Base-by-base conservation (phyloP, 2,113 vertebrate species). In the rat (Rattus norvegicus) region DNA sequence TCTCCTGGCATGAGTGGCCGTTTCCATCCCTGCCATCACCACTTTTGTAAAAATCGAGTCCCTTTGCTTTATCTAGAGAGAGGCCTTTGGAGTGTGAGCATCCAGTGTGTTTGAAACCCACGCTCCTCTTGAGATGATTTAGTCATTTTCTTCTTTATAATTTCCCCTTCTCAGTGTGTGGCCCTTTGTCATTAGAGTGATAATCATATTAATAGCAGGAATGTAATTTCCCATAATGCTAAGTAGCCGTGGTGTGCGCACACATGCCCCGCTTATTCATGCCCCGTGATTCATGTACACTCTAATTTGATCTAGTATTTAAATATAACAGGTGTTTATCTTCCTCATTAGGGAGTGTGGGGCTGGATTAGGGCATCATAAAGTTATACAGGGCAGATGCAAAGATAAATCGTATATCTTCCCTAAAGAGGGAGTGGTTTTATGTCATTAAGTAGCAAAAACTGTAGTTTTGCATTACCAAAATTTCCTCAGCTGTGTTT, bases 181-280 rank as follows among this genome's bases (percentile, higher is more conserved):
- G 93, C 73, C 93, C 92, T 97, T 97, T 97, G 97, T 97, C 96
- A 97, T 98, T 97, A 97, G 92, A 95, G 97, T 95, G 95, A 96
- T 97, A 98, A 97, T 97, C 93, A 97, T 93, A 95, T 93, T 96
- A 96, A 95, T 97, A 97, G 95, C 86, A 2, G 98, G 97, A 59
- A 97, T 97, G 96, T 96, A 93, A 97, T 97, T 97, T 98, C 92
- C 88, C 96, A 89, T 95, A 96, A 92, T 95, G 92, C 91, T 95
- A 95, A 91, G 97, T 94, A 96, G 93, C 96, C 84, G 92, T 92
- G 77, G 92, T 92, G 77, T 90, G 90, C 69, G 9, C 88, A 75
- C 88, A 95, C 85, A 97, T 93, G 96, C 84, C 93, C 92, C 84
- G 95, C 96, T 95, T 98, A 97, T 93, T 97, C n/a, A n/a, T n/a